These are phyloP conservation scores for Pandemis heparana DNA, from an alignment of 2,888 invertebrate species.

Conservation along the genomic window DNA sequence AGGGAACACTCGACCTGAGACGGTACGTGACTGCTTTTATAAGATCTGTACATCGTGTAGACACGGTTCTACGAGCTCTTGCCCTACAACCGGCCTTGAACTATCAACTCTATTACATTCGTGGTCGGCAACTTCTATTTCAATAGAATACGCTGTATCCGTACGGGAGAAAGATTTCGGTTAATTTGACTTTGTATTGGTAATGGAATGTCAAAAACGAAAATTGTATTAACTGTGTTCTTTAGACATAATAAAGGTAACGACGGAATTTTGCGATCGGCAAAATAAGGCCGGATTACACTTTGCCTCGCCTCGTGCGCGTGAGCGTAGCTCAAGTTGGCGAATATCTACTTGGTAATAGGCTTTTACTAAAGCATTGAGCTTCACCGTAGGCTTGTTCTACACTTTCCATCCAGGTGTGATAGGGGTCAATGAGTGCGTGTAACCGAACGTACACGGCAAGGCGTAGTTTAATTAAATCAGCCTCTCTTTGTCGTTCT, in stretches of 20 bases:
- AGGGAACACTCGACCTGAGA: conserved; percentile 40
- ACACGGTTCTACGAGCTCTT: conserved; percentile 23
- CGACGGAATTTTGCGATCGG: too few relatives aligned
- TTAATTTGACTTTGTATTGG: background rate
- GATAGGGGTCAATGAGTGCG: too few relatives aligned
- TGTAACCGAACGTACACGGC: too few relatives aligned
- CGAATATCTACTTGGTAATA: too few relatives aligned
- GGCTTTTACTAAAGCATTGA: too few relatives aligned
- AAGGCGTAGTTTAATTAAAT: too few relatives aligned
- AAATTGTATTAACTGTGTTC: background rate
- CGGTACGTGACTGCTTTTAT: conserved; percentile 41
- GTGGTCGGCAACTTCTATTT: conserved; percentile 15
- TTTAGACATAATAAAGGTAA: background rate
- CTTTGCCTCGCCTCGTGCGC: too few relatives aligned
- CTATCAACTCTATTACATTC: conserved; percentile 8
- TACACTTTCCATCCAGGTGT: too few relatives aligned
- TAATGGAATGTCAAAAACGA: background rate
- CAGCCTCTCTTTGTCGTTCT: too few relatives aligned
- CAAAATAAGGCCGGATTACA: too few relatives aligned
- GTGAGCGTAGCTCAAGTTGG: too few relatives aligned
- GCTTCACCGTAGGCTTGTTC: too few relatives aligned
- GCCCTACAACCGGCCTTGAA: conserved; percentile 16
- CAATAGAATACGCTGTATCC: background rate
- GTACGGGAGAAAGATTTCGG: background rate
- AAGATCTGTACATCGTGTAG: conserved; percentile 38